A percentile compares a stretch with the other conserved stretches of the same genome.
phyloP scores from a whole-genome alignment of 2,888 invertebrate species.

The Pelosia muscerda region DNA sequence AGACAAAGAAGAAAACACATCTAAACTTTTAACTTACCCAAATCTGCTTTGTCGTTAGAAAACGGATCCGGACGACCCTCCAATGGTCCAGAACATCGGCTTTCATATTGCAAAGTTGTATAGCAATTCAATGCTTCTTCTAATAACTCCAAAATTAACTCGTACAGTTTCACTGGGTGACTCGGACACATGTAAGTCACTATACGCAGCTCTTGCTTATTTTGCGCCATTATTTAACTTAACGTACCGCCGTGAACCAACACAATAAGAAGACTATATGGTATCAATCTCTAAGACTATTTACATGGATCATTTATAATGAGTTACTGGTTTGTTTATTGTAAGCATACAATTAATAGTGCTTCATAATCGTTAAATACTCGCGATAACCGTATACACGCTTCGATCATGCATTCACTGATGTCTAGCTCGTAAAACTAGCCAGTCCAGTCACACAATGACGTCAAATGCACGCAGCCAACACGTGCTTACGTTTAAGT shows the following conservation, averaged over 20 bases:
- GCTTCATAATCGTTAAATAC: constrained; percentile 47
- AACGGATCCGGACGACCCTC: constrained; percentile 86
- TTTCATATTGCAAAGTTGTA: constrained; percentile 87
- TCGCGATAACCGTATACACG: constrained; percentile 61
- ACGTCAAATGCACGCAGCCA: constrained; percentile 37
- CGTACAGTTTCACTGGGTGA: constrained; percentile 87
- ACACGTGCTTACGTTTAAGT: constrained; percentile 34
- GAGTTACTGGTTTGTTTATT: constrained; percentile 25
- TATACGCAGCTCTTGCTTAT: constrained; percentile 79
- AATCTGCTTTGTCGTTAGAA: constrained; percentile 80
- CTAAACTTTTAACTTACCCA: constrained; percentile 77
- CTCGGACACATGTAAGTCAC: constrained; percentile 88
- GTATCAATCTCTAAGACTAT: constrained; percentile 14
- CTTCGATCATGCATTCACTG: constrained; percentile 55
- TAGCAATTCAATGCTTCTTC: constrained; percentile 82
- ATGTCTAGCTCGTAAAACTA: constrained; percentile 47
- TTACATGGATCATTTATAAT: constrained; percentile 26
- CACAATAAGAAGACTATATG: constrained; percentile 31
- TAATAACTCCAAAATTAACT: constrained; percentile 84
- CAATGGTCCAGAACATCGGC: constrained; percentile 84
- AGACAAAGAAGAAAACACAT: neutral
- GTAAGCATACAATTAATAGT: constrained; percentile 23
- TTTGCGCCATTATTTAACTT: constrained; percentile 65
- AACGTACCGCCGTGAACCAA: constrained; percentile 17
- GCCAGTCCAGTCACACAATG: constrained; percentile 33